Base-by-base conservation (phyloP, 1,140 invertebrate species). In the Philopotamus ludificatus region DNA sequence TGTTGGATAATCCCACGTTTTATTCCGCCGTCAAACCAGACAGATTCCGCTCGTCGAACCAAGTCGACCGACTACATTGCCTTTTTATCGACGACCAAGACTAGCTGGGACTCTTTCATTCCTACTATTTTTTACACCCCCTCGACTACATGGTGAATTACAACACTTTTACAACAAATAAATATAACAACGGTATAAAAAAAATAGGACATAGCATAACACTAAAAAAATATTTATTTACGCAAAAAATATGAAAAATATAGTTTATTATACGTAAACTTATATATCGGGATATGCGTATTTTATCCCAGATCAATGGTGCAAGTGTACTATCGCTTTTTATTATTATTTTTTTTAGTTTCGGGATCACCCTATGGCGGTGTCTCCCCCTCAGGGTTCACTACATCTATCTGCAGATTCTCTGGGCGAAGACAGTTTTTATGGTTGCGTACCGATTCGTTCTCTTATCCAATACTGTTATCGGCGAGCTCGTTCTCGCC, bases 1-100 rank as follows among this genome's bases (percentile, higher is more conserved):
- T 67, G 59, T 59, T 42, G 59, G 59, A 67, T 67, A 67, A 67
- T 67, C 65, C 65, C 50, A 41, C 50, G 42, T 47, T 67, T 67
- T 67, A 67, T 67, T 67, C 65, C 53, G 51, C 57, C 59, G 59
- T 50, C 59, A 67, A 58, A 67, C 59, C 57, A 53, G 22, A 53
- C 58, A 47, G 65, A 60, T 22, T 64, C 45, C 54, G n/a, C 15
- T 23, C 15, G 26, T 15, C 26, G 53, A 57, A 16, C 44, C 44
- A 20, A 12, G 44, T 20, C 44, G 18, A 20, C 44, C 28, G 28
- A 12, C 28, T 34, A 34, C 28, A 34, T 34, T 34, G 42, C 42
- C 57, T 60, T 60, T 60, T 60, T 60, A 60, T 60, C 57, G 57
- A 39, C 55, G 3, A 4, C 41, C 22, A 28, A 45, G 42, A 47